phyloP scores from a whole-genome alignment of 1,140 invertebrate species.

The Riptortus pedestris region DNA sequence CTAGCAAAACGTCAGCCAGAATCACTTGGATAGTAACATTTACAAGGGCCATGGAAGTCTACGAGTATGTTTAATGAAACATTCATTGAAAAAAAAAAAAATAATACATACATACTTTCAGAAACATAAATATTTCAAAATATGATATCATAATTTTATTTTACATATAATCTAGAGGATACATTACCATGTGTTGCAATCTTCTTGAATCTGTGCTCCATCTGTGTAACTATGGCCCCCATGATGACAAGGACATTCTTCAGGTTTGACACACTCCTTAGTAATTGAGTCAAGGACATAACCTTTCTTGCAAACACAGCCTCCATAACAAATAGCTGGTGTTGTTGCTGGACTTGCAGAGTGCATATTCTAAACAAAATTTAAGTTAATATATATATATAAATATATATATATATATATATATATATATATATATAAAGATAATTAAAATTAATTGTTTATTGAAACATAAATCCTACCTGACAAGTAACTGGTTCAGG shows the following conservation, averaged over 20 bases:
- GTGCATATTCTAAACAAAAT: constrained; percentile 56
- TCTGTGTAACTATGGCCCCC: constrained; percentile 71
- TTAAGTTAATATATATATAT: not conserved
- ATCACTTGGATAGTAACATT: no score
- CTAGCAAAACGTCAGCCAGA: no score
- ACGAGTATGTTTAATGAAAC: no score
- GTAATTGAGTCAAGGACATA: constrained; percentile 58
- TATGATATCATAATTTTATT: no score
- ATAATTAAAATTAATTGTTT: no score
- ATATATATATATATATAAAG: no score
- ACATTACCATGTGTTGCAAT: constrained; percentile 70
- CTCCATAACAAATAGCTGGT: constrained; percentile 48
- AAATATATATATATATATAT: not conserved
- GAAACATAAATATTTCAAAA: no score
- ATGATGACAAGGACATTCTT: constrained; percentile 77
- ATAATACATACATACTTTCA: no score
- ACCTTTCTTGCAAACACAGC: constrained; percentile 65
- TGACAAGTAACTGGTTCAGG: constrained; percentile 67
- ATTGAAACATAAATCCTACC: constrained; percentile 36
- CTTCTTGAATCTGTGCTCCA: constrained; percentile 59
- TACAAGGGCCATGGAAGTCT: no score
- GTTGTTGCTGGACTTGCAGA: not conserved
- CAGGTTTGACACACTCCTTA: constrained; percentile 54
- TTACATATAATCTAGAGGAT: not conserved
- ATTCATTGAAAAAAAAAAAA: no score